Evolutionary conservation across 2,888 invertebrate species (phyloP), one percentile per base, ranked within the genome.

Genomic region (Serripes groenlandicus): DNA sequence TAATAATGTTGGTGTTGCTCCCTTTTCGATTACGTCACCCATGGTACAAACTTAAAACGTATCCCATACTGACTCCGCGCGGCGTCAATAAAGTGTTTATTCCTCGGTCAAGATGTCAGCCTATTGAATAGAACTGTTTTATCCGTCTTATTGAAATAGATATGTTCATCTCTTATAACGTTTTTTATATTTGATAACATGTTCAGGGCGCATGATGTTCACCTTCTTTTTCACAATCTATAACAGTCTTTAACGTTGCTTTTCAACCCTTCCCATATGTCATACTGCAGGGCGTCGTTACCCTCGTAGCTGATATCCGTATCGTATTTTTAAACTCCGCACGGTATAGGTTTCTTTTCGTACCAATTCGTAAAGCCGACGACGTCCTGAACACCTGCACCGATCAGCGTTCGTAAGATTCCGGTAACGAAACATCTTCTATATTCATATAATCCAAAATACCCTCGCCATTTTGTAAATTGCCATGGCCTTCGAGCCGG

Each of bases 391-490:
- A 88, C 81, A 9, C 75, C 72, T 0, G 89, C 84, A 3, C 78
- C 78, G 7, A 89, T 71, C 1, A 83, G 72, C 42, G 87, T 88
- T 0, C 90, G 82, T 21, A 91, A 73, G 15, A 92, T 84, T 18
- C 92, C 92, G 3, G 91, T 91, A 7, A 92, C 87, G 77, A 89
- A 91, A 90, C 92, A 52, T 92, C 92, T 76, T 92, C 92, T 9
- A 92, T 88, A n/a, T 88, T 88, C 9, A 92, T 72, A 76, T 87
- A 87, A 9, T 89, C 88, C 49, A 91, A n/a, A 52, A 34, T 85
- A 79, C 26, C n/a, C 88, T 82, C 2, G 91, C 87, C 4, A 84
- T 76, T 34, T 82, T 79, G 26, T 86, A 81, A 21, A 92, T 70
- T 26, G 78, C 58, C 15, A 72, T 9, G 0, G 89, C 88, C 7